These are phyloP conservation scores for Drosophila ironensis DNA, from an alignment of 1,140 invertebrate genomes.

Conservation along the genomic window DNA sequence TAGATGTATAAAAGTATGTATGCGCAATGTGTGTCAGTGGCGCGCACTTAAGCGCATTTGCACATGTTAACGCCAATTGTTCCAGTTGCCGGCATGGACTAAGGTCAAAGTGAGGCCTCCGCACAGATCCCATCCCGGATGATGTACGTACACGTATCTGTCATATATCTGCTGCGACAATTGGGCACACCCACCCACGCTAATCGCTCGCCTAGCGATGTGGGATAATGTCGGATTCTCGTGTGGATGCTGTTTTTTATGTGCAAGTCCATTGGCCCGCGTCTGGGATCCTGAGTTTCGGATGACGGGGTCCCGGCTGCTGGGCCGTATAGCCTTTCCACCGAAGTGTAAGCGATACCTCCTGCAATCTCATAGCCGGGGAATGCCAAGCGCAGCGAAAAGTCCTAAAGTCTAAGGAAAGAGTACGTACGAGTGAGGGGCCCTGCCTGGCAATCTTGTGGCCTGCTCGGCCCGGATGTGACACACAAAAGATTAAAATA, in stretches of 20 bases:
- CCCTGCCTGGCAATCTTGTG: conserved; percentile 56
- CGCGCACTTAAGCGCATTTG: conserved; percentile 74
- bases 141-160: conserved; percentile 2
- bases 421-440: not conserved
- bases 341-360: conserved; percentile 55
- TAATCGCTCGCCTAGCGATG: conserved; percentile 12
- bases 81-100: conserved; percentile 49
- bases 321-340: conserved; percentile 51
- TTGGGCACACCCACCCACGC: conserved; percentile 72
- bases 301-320: conserved; percentile 35
- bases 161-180: conserved; percentile 34
- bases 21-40: conserved; percentile 55
- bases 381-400: conserved; percentile 57
- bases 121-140: conserved; percentile 2
- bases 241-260: not conserved
- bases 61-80: conserved; percentile 74
- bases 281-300: conserved; percentile 55
- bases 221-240: not conserved
- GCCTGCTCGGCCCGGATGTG: conserved; percentile 64
- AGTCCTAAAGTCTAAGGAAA: not conserved
- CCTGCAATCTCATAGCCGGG: conserved; percentile 17
- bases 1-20: not conserved
- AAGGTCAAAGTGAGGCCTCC: conserved; percentile 61
- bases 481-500: conserved; percentile 44
- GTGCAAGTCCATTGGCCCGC: conserved; percentile 60